A percentile compares a stretch with the other conserved stretches of the same genome.
Evolutionary conservation across 2,888 invertebrate genomes (phyloP).

Genomic region (Euclidia mi): DNA sequence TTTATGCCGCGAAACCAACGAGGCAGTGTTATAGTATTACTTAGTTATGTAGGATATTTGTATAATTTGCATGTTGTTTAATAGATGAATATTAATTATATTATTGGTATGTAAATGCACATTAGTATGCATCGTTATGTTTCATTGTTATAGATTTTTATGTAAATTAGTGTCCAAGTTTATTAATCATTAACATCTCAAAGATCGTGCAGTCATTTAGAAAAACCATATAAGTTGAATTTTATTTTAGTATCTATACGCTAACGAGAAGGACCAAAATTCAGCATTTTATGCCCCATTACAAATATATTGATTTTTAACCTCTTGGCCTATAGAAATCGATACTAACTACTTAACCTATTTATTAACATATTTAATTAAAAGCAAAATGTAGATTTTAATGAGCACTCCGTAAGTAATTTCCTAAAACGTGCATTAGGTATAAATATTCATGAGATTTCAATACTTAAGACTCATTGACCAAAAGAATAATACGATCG

Average conservation of each 20-base stretch:
- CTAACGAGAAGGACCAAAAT: background rate
- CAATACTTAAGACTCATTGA: constrained; percentile 22
- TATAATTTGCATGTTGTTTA: no score
- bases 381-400: constrained; percentile 31
- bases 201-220: no score
- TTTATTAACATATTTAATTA: constrained; percentile 49
- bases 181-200: no score
- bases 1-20: no score
- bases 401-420: constrained; percentile 25
- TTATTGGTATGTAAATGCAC: no score
- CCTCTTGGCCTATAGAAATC: background rate
- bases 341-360: background rate
- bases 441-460: constrained; percentile 43
- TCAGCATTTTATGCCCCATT: background rate
- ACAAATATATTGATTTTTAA: constrained; percentile 27
- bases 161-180: no score
- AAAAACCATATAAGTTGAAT: background rate
- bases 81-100: no score
- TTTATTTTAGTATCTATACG: background rate
- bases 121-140: no score
- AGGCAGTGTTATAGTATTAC: no score
- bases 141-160: no score
- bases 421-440: constrained; percentile 21
- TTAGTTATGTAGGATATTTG: no score
- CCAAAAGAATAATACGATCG: constrained; percentile 3